These are phyloP conservation scores for Leucoraja erinaceus DNA, from an alignment of 2,113 vertebrate genomes.

Conservation along the genomic window DNA sequence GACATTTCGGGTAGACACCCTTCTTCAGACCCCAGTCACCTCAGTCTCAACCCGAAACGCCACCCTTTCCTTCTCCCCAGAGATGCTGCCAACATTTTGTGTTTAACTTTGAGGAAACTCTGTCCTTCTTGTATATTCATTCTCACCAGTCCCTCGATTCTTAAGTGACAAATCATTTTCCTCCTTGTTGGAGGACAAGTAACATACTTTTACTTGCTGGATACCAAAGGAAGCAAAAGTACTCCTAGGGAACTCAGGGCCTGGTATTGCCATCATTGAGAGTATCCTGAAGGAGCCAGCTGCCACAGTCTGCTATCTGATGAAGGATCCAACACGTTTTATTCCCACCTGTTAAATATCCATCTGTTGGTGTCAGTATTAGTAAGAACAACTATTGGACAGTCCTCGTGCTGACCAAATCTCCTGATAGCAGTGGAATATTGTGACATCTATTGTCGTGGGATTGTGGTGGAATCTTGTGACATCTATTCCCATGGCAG, in stretches of 20 bases:
- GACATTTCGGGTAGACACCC: too few relatives aligned
- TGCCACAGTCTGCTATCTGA: not conserved
- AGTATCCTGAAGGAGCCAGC: not conserved
- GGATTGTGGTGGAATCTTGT: not conserved
- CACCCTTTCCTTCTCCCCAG: too few relatives aligned
- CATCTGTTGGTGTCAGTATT: too few relatives aligned
- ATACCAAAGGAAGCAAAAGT: not conserved
- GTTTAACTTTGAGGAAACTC: not conserved
- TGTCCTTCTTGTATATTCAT: too few relatives aligned
- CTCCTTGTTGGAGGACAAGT: not conserved
- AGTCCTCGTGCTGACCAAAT: not conserved
- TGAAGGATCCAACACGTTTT: not conserved
- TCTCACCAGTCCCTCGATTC: not conserved
- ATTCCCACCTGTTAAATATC: not conserved
- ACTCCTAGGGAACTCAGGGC: not conserved
- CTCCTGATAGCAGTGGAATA: not conserved
- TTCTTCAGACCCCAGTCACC: too few relatives aligned
- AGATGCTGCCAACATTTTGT: not conserved
- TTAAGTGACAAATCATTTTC: not conserved
- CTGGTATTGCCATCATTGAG: not conserved
- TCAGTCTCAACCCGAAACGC: too few relatives aligned
- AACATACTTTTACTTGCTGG: not conserved
- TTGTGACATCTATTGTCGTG: not conserved
- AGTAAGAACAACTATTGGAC: not conserved
- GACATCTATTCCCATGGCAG: too few relatives aligned